Evolutionary conservation across 2,888 invertebrate genomes (phyloP).

Genomic region (Iphiclides podalirius): DNA sequence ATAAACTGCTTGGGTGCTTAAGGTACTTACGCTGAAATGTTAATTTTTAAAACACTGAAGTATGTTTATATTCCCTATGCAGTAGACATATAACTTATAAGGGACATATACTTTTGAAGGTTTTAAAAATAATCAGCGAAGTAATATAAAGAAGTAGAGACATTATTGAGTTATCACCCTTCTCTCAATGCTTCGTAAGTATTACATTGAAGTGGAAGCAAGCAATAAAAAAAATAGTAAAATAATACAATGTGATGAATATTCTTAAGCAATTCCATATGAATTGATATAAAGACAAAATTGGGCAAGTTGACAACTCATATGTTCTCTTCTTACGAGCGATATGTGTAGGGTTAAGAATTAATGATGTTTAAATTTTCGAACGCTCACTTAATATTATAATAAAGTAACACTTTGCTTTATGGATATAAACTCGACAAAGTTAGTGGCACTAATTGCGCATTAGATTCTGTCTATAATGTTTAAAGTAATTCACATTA

Average conservation of each 20-base stretch:
- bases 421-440: conserved; percentile 37
- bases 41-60: conserved; percentile 5
- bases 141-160: conserved; percentile 4
- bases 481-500: conserved; percentile 3
- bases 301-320: conserved; percentile 25
- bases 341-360: conserved; percentile 46
- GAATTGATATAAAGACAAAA: conserved; percentile 40
- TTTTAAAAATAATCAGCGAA: conserved; percentile 16
- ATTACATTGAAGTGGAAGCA: neutral
- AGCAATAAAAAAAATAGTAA: conserved; percentile 10
- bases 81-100: neutral
- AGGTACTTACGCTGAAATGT: conserved; percentile 9
- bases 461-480: conserved; percentile 16
- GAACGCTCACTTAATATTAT: conserved; percentile 46
- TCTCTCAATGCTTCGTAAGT: conserved; percentile 12
- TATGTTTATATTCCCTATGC: conserved; percentile 1
- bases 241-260: conserved; percentile 10
- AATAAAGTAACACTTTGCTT: conserved; percentile 46
- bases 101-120: neutral
- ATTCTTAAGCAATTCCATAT: conserved; percentile 17
- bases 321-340: conserved; percentile 31
- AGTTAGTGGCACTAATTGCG: conserved; percentile 36
- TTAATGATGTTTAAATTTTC: conserved; percentile 45
- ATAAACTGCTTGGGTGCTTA: conserved; percentile 20
- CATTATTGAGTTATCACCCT: conserved; percentile 11